A percentile compares a stretch with the other conserved stretches of the same genome.
These are phyloP conservation scores for Brassicogethes aeneus DNA, from an alignment of 2,888 invertebrate species.

Conservation along the genomic window DNA sequence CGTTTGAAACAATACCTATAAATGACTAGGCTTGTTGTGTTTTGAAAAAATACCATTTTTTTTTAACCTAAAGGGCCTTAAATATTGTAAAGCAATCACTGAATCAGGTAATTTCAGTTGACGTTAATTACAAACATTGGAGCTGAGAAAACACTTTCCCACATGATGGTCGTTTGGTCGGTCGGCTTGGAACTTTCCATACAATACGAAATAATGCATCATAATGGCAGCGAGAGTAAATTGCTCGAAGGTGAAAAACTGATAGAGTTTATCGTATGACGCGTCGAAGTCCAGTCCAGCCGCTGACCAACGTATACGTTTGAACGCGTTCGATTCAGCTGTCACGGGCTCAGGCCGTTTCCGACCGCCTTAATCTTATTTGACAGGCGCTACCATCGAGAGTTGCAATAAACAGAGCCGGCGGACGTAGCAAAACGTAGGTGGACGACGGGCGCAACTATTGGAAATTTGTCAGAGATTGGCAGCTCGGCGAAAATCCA, in stretches of 20 bases:
- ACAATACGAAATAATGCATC: slow-evolving; percentile 9
- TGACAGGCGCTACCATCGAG: slow-evolving; percentile 12
- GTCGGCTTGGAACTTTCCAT: not conserved
- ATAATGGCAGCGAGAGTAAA: slow-evolving; percentile 1
- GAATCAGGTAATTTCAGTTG: too few relatives aligned
- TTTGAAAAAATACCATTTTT: too few relatives aligned
- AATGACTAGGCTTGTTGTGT: too few relatives aligned
- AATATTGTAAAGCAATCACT: too few relatives aligned
- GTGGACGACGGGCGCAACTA: slow-evolving; percentile 3
- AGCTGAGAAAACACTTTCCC: not conserved
- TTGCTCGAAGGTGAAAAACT: not conserved
- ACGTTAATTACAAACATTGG: too few relatives aligned
- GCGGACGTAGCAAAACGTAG: too few relatives aligned
- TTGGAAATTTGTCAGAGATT: slow-evolving; percentile 6
- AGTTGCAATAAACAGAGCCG: slow-evolving; percentile 8
- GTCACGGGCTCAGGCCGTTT: slow-evolving; percentile 15
- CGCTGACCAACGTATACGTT: slow-evolving; percentile 11
- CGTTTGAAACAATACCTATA: too few relatives aligned
- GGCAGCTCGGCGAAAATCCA: slow-evolving; percentile 3
- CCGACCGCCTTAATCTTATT: slow-evolving; percentile 20
- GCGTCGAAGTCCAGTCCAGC: not conserved
- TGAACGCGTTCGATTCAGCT: slow-evolving; percentile 15
- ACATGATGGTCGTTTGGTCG: not conserved
- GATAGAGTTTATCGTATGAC: not conserved
- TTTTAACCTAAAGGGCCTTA: too few relatives aligned